Evolutionary conservation across 2,797 vertebrate genomes (phyloP), one percentile per base, ranked within the genome.

Genomic region (Crax fasciolata): DNA sequence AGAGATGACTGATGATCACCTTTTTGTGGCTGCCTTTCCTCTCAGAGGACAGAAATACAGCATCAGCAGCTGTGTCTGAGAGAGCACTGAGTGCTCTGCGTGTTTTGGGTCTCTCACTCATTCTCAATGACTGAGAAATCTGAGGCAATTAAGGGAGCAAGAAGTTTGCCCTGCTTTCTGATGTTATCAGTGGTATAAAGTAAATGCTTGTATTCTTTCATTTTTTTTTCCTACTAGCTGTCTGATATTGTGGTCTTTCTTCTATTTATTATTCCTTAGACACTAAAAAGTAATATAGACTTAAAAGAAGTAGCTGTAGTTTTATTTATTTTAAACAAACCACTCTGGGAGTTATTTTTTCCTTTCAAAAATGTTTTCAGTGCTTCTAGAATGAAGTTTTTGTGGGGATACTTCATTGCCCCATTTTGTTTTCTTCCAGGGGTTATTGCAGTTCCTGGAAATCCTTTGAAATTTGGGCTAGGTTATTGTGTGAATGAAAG

Each of bases 41-140:
- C 65, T 57, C 65, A 65, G 70, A 90, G 48, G 39, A 88, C 70
- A 85, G 70, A 91, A 94, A 81, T 81, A 86, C 82, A 84, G 54
- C 65, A 19, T 13, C 77, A 77, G 58, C 76, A 84, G 43, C 62
- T 84, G 28, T 20, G 80, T 48, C 54, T 1, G 54, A 78, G 61
- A 61, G n/a, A 77, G 14, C 20, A 54, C 49, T 24, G 46, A 76
- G 52, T 12, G 8, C 8, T 52, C 67, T 58, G 17, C 13, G 16
- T 4, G 17, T 74, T 87, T 89, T 30, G 67, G 13, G 23, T 24
- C 30, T 43, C 24, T 59, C 55, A 28, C 39, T 84, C 1, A 0
- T 30, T 57, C 32, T 75, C 25, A 57, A 32, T 77, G 58, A 27
- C 23, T 62, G 30, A 83, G 38, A 91, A 63, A 43, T 46, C 58